Conservation (phyloP, 64 coral and sea anemone species). For the Dendronephthya gigantea region DNA sequence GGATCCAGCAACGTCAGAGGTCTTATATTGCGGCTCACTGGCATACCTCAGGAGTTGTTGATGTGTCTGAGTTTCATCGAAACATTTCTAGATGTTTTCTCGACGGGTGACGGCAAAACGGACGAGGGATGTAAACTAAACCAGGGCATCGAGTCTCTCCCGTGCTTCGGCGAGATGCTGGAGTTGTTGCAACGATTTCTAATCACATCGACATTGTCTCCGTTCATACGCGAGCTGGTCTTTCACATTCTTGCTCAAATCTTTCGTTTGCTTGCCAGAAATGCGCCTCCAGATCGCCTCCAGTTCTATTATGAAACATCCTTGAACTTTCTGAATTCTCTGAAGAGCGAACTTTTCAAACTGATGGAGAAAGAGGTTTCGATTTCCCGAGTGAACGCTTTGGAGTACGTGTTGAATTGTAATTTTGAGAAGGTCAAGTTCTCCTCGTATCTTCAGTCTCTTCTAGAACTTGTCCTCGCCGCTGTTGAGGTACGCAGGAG, state of each 20-base stretch:
- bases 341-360: conserved; percentile 68
- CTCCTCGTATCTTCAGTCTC: conserved; percentile 71
- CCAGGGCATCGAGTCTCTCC: neutral
- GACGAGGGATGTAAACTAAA: neutral
- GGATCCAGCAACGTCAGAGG: neutral
- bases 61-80: neutral
- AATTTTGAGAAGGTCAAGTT: conserved; percentile 95
- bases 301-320: conserved; percentile 12
- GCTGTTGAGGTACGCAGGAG: conserved; percentile 39
- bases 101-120: neutral
- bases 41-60: neutral
- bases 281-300: conserved; percentile 9
- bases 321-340: conserved; percentile 24
- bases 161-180: conserved; percentile 47
- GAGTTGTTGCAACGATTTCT: neutral
- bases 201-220: neutral
- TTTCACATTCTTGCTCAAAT: conserved; percentile 72
- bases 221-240: conserved; percentile 30
- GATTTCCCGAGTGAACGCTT: conserved; percentile 48
- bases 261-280: conserved; percentile 26
- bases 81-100: neutral
- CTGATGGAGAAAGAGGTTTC: conserved; percentile 87
- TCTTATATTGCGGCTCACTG: neutral
- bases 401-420: conserved; percentile 82
- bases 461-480: conserved; percentile 65